Conservation (phyloP, 2,888 invertebrate species). For the Cremastinae sp. region DNA sequence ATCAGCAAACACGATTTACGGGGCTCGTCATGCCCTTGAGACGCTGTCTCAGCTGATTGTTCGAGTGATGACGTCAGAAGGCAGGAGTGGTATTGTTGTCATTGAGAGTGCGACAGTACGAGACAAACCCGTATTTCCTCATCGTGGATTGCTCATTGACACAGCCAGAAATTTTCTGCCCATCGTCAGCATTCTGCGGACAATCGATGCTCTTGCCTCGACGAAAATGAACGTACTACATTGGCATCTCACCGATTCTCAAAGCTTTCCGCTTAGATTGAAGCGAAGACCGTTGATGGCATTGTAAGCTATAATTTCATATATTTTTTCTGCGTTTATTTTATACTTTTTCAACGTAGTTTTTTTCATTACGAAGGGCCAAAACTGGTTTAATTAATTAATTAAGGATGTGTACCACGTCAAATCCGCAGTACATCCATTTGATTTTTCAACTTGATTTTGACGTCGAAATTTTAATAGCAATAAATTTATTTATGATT, state of each 20-base stretch:
- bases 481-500: too few species aligned
- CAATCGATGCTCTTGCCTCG: constrained; percentile 92
- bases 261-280: constrained; percentile 94
- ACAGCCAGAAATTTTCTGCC: constrained; percentile 94
- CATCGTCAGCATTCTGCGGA: constrained; percentile 85
- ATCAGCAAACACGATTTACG: constrained; percentile 85
- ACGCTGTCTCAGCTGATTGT: constrained; percentile 87
- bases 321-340: too few species aligned
- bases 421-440: too few species aligned
- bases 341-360: too few species aligned
- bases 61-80: constrained; percentile 65
- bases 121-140: constrained; percentile 90
- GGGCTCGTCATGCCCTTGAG: constrained; percentile 89
- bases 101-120: constrained; percentile 84
- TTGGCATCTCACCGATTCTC: constrained; percentile 95
- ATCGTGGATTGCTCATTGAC: constrained; percentile 94
- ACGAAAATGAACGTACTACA: constrained; percentile 96
- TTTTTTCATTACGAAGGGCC: too few species aligned
- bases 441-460: too few species aligned
- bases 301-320: constrained; percentile 62
- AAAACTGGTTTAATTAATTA: too few species aligned
- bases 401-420: too few species aligned
- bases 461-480: too few species aligned
- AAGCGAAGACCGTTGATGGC: constrained; percentile 86
- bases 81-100: constrained; percentile 83